Percentiles rank a stretch among this genome's conserved stretches.
phyloP scores from a whole-genome alignment of 1,140 invertebrate genomes.

The Microplitis mediator region DNA sequence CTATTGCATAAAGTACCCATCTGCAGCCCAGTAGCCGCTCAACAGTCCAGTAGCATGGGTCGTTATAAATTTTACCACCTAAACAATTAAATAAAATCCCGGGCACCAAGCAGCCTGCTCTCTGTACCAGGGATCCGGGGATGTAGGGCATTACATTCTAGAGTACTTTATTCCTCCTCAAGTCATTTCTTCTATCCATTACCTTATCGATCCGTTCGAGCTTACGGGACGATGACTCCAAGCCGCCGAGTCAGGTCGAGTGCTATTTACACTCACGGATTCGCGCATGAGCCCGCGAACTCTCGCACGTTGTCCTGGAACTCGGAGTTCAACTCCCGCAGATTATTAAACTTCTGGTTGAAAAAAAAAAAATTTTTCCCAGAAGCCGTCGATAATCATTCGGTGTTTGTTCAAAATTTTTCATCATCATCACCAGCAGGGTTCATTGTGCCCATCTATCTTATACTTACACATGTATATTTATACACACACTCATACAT shows the following conservation, averaged over 20 bases:
- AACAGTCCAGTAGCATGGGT: background rate
- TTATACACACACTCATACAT: background rate
- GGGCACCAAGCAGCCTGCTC: no score
- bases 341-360: no score
- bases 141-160: background rate
- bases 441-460: no score
- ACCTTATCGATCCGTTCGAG: conserved; percentile 35
- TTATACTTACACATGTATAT: no score
- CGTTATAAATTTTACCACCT: background rate
- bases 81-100: no score
- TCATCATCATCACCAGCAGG: no score
- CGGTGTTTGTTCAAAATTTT: background rate
- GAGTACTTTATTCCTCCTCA: background rate
- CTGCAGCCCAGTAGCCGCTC: no score
- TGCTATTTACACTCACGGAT: conserved; percentile 33
- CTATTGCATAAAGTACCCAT: no score
- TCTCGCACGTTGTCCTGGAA: background rate
- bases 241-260: conserved; percentile 29
- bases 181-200: conserved; percentile 24
- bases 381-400: background rate
- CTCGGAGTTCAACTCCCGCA: background rate
- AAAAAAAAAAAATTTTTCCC: background rate
- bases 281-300: conserved; percentile 19
- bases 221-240: conserved; percentile 36
- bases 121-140: background rate